Percentiles rank a stretch among this genome's conserved stretches.
Evolutionary conservation across 1,140 invertebrate genomes (phyloP).

Genomic region (Drosophila azteca): DNA sequence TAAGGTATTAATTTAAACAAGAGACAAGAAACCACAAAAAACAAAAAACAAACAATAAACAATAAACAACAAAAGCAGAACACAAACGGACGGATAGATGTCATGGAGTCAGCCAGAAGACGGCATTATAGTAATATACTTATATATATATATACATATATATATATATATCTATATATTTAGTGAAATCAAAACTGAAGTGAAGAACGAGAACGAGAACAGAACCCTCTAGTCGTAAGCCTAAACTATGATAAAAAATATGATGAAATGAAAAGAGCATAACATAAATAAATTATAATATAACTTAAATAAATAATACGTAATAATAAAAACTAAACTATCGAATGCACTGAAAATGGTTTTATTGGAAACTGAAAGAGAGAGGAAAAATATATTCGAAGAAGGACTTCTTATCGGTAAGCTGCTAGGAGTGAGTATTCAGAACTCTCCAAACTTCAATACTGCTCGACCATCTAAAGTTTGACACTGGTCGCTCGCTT

Average conservation of each 20-base stretch:
- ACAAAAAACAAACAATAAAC: slow-evolving; percentile 31
- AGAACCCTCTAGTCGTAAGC: slow-evolving; percentile 74
- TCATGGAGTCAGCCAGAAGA: slow-evolving; percentile 21
- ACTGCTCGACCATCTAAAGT: neutral
- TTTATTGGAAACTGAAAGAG: slow-evolving; percentile 2
- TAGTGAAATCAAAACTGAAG: slow-evolving; percentile 75
- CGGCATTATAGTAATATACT: slow-evolving; percentile 19
- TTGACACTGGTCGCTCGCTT: too few species aligned
- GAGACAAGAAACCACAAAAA: slow-evolving; percentile 38
- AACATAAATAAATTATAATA: slow-evolving; percentile 46
- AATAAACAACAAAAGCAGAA: slow-evolving; percentile 13
- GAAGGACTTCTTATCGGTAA: too few species aligned
- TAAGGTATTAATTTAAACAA: slow-evolving; percentile 63
- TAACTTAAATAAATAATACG: slow-evolving; percentile 55
- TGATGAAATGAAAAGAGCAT: slow-evolving; percentile 19
- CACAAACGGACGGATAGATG: slow-evolving; percentile 8
- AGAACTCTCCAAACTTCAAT: too few species aligned
- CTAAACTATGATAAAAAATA: slow-evolving; percentile 45
- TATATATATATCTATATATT: slow-evolving; percentile 55
- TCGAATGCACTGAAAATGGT: slow-evolving; percentile 38
- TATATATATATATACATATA: slow-evolving; percentile 39
- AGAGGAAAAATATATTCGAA: neutral
- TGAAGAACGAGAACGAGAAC: slow-evolving; percentile 44
- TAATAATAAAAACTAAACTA: slow-evolving; percentile 68
- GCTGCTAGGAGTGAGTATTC: too few species aligned